Base-by-base conservation (phyloP, 2,888 invertebrate species). In the Drosophila infuscata region DNA sequence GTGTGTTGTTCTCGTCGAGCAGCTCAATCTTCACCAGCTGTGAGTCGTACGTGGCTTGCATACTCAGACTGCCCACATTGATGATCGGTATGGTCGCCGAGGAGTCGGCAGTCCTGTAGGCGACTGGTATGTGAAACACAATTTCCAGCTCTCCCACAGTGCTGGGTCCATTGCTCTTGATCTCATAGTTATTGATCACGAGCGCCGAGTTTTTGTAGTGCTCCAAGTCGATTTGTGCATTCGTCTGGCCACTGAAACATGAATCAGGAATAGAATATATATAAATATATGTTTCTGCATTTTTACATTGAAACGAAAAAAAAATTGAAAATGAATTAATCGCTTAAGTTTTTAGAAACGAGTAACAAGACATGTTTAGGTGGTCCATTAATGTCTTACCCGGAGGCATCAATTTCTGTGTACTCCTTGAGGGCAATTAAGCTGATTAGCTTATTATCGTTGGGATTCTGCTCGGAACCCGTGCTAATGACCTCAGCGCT, bases 101-200 rank as follows among this genome's bases (percentile, higher is more conserved):
- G 3, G 92, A 91, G 41, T 90, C 91, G 4, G 88, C 66, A n/a
- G 92, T 80, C 48, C 86, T 89, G 54, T 92, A 93, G 0, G 92
- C 91, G 0, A 93, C 90, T 3, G 93, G 93, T 69, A 93, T 92
- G 35, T 83, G 81, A 32, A 93, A 91, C 5, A 84, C 81, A 0
- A 93, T 74, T 46, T 92, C 91, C 54, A 93, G 73, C 12, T 86
- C 88, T 25, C 91, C 91, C n/a, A 93, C 88, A 8, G 77, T 91
- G 79, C 93, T 93, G 36, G 93, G 93, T 0, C 93, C 93, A 59
- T 91, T 91, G 66, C 93, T 93, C 70, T 91, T 91, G 60, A 93
- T 91, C 90, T 93, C 93, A 69, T 93, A 92, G 56, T 85, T 89
- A 70, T 93, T 93, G 2, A 91, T 81, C 33, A 93, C 84, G 48